Evolutionary conservation across 1,140 invertebrate species (phyloP).

Genomic region (Teleopsis dalmanni): DNA sequence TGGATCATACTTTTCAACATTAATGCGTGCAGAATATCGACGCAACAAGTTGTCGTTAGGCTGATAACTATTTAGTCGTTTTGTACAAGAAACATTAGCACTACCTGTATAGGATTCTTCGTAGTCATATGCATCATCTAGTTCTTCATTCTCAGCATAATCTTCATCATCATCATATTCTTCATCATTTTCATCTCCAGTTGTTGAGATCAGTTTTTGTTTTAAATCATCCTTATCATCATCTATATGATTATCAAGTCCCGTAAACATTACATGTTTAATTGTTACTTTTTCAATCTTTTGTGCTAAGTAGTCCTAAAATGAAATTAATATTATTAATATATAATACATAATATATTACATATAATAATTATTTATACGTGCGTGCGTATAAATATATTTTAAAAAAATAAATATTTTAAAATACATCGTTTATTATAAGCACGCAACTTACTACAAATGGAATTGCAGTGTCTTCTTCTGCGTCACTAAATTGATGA

Average conservation of each 20-base stretch:
- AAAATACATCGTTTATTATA: too few relatives aligned
- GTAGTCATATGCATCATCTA: slow-evolving; percentile 23
- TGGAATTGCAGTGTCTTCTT: slow-evolving; percentile 26
- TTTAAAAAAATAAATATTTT: too few relatives aligned
- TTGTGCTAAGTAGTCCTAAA: slow-evolving; percentile 24
- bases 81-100: slow-evolving; percentile 34
- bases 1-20: slow-evolving; percentile 71
- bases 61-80: slow-evolving; percentile 62
- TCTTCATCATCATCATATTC: slow-evolving; percentile 23
- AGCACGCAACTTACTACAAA: slow-evolving; percentile 8
- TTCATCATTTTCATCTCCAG: slow-evolving; percentile 22
- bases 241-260: slow-evolving; percentile 20
- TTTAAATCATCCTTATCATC: slow-evolving; percentile 19
- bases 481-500: slow-evolving; percentile 38
- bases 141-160: slow-evolving; percentile 29
- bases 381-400: too few relatives aligned
- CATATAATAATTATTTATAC: too few relatives aligned
- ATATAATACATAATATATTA: too few relatives aligned
- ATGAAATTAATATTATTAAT: too few relatives aligned
- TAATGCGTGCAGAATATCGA: slow-evolving; percentile 75
- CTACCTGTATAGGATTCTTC: slow-evolving; percentile 35
- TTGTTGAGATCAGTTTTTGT: slow-evolving; percentile 16
- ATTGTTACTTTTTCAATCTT: slow-evolving; percentile 32
- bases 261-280: slow-evolving; percentile 23
- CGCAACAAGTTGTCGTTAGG: slow-evolving; percentile 72